phyloP scores from a whole-genome alignment of 2,888 invertebrate species.

The Belgica antarctica region DNA sequence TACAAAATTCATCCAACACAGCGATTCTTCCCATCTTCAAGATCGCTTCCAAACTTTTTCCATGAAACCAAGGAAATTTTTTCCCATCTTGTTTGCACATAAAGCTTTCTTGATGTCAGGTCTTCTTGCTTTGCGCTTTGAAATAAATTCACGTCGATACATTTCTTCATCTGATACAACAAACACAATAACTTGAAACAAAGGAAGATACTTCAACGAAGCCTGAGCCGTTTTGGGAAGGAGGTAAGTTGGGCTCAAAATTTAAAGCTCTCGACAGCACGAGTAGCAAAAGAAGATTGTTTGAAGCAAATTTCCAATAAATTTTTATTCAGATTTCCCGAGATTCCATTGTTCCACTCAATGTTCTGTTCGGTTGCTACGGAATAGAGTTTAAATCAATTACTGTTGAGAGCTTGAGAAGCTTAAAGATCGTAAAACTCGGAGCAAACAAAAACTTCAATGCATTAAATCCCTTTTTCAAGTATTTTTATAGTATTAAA shows the following conservation, averaged over 20 bases:
- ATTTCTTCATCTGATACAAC: neutral
- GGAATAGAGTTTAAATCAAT: neutral
- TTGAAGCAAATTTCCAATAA: neutral
- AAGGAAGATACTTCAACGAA: neutral
- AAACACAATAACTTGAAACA: too few species aligned
- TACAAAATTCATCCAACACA: too few species aligned
- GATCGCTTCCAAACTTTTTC: neutral
- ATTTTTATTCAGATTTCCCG: too few species aligned
- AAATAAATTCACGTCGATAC: neutral
- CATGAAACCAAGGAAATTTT: neutral
- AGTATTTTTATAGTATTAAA: too few species aligned
- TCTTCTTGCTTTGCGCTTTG: neutral
- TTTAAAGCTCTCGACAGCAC: too few species aligned
- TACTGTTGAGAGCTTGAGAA: neutral
- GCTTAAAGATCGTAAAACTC: neutral
- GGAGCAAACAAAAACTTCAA: too few species aligned
- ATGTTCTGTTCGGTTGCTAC: neutral
- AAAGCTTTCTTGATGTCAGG: neutral
- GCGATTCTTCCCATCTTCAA: too few species aligned
- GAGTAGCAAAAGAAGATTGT: too few species aligned
- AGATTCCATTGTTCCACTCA: too few species aligned
- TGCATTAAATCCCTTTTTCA: too few species aligned
- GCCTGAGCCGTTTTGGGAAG: neutral
- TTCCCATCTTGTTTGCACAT: neutral
- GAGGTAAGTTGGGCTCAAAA: neutral